Conservation (phyloP, 2,888 invertebrate species). For the Copidosoma aretas region DNA sequence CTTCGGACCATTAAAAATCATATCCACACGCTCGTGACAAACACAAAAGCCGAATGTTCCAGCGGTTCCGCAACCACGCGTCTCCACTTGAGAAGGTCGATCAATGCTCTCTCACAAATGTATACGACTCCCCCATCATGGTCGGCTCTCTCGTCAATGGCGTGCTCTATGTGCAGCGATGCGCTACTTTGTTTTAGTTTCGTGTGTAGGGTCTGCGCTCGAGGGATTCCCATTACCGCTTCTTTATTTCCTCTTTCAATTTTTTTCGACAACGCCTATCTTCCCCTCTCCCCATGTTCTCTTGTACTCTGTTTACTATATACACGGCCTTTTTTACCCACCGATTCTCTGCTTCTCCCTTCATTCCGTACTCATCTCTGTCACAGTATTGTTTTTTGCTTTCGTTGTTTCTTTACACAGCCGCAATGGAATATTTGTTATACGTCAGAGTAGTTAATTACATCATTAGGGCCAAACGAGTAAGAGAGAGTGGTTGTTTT, state of each 20-base stretch:
- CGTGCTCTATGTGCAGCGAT: background rate
- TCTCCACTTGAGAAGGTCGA: background rate
- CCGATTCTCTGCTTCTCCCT: background rate
- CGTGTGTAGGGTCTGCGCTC: slow-evolving; percentile 26
- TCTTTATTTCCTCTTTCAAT: background rate
- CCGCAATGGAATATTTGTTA: background rate
- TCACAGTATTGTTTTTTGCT: background rate
- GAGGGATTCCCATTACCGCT: slow-evolving; percentile 2
- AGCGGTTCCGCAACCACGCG: too few species aligned
- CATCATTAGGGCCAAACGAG: background rate
- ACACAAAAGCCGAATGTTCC: too few species aligned
- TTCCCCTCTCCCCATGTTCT: background rate
- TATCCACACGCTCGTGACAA: too few species aligned
- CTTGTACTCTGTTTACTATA: background rate
- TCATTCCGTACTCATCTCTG: background rate
- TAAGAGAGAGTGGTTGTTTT: background rate
- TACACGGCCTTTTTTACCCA: background rate
- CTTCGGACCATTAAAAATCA: too few species aligned
- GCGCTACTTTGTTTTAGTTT: slow-evolving; percentile 25
- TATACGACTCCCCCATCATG: background rate
- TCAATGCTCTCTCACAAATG: background rate
- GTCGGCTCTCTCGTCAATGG: background rate
- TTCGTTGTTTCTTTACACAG: background rate
- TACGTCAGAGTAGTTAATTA: slow-evolving; percentile 6
- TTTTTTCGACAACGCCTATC: background rate